A percentile compares a stretch with the other conserved stretches of the same genome.
phyloP scores from a whole-genome alignment of 1,140 invertebrate species.

The Teleogryllus occipitalis region DNA sequence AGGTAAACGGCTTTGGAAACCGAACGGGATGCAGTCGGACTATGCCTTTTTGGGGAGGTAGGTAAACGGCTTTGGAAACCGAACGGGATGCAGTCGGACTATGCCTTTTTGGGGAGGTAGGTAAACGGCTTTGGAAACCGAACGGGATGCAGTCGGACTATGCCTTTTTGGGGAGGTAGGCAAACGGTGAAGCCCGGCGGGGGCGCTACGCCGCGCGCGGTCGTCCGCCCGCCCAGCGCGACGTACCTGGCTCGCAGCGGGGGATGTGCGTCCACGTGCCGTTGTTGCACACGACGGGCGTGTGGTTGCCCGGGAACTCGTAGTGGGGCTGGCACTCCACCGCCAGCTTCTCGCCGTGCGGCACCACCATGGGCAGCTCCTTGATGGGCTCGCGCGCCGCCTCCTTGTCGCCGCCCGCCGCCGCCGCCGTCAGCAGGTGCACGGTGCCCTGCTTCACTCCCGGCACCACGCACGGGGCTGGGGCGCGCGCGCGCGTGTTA shows the following conservation, averaged over 20 bases:
- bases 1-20: too few relatives aligned
- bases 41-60: too few relatives aligned
- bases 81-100: too few relatives aligned
- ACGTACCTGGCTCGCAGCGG: slow-evolving; percentile 64
- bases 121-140: too few relatives aligned
- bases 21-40: too few relatives aligned
- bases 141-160: too few relatives aligned
- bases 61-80: too few relatives aligned
- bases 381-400: background rate
- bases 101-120: too few relatives aligned
- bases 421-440: slow-evolving; percentile 28
- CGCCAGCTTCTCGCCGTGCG: slow-evolving; percentile 75
- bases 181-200: too few relatives aligned
- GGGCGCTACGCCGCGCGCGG: background rate
- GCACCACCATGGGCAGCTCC: slow-evolving; percentile 44
- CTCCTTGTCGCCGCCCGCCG: too few relatives aligned
- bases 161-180: too few relatives aligned
- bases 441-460: slow-evolving; percentile 76
- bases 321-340: slow-evolving; percentile 82
- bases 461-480: slow-evolving; percentile 85
- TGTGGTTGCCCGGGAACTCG: slow-evolving; percentile 69
- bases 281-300: slow-evolving; percentile 79
- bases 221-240: too few relatives aligned
- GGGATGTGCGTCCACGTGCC: slow-evolving; percentile 94
- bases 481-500: slow-evolving; percentile 11